Conservation (phyloP, 2,888 invertebrate genomes). For the Ceratothoa steindachneri region DNA sequence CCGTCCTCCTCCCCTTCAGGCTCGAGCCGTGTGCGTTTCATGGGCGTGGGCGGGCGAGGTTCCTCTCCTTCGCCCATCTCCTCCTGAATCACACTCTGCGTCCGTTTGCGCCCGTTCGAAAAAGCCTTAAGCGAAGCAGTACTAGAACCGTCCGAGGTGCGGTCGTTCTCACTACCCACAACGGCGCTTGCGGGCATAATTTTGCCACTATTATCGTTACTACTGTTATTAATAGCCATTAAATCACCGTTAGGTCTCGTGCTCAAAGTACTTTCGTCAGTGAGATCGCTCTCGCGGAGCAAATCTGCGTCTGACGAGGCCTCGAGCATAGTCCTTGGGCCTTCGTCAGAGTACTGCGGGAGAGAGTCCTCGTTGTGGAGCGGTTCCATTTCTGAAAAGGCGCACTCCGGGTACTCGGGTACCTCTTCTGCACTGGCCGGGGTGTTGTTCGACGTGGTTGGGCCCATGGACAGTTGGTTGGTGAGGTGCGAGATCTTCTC, state of each 20-base stretch:
- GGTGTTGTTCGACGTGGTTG: neutral
- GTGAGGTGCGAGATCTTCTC: neutral
- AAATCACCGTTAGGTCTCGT: neutral
- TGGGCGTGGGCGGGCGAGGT: neutral
- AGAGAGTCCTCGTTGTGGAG: neutral
- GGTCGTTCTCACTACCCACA: neutral
- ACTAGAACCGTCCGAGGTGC: neutral
- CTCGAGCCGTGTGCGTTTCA: neutral
- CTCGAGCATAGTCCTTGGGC: neutral
- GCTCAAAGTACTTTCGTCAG: constrained; percentile 6
- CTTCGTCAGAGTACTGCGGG: neutral
- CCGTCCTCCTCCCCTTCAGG: neutral
- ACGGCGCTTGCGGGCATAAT: neutral
- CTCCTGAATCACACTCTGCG: neutral
- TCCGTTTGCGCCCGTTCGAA: neutral
- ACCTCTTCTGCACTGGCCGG: neutral
- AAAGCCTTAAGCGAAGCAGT: neutral
- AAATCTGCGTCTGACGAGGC: neutral
- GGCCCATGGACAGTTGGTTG: neutral
- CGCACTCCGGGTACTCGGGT: neutral
- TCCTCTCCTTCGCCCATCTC: neutral
- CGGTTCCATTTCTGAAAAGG: neutral
- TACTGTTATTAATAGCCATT: constrained; percentile 3
- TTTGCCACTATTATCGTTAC: neutral
- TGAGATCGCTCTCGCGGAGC: neutral